These are phyloP conservation scores for Erythrolamprus reginae DNA, from an alignment of 2,113 vertebrate species.

Conservation along the genomic window DNA sequence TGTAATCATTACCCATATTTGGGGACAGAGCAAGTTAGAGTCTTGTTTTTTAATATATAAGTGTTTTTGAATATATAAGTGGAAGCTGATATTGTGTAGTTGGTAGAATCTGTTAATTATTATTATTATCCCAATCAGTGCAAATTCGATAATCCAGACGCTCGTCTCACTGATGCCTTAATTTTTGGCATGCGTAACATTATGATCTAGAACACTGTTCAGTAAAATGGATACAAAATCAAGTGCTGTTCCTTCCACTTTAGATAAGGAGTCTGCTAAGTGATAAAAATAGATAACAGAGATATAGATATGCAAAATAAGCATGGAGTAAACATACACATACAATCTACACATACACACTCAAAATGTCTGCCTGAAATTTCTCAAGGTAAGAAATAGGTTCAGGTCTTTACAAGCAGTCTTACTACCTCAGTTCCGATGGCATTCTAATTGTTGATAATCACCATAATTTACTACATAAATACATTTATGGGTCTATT, in stretches of 20 bases:
- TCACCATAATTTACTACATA: background rate
- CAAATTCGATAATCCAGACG: too few species aligned
- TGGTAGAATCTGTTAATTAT: background rate
- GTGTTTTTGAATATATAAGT: conserved; percentile 20
- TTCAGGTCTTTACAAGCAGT: background rate
- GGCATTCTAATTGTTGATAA: background rate
- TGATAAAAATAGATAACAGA: background rate
- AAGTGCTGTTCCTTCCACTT: conserved; percentile 2
- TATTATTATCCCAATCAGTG: background rate
- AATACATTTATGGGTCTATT: background rate
- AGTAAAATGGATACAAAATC: conserved; percentile 3
- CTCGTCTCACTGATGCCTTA: too few species aligned
- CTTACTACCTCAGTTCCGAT: background rate
- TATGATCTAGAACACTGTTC: conserved; percentile 29
- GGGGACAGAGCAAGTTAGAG: background rate
- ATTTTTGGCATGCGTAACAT: too few species aligned
- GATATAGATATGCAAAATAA: conserved; percentile 12
- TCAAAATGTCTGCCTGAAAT: background rate
- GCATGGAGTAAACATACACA: background rate
- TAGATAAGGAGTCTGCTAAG: background rate
- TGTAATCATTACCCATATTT: conserved; percentile 24
- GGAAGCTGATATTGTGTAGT: background rate
- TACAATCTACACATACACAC: background rate
- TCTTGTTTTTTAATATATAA: too few species aligned
- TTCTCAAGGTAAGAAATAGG: background rate